A percentile compares a stretch with the other conserved stretches of the same genome.
Conservation (phyloP, 2,113 vertebrate genomes). For the Nycticebus coucang region DNA sequence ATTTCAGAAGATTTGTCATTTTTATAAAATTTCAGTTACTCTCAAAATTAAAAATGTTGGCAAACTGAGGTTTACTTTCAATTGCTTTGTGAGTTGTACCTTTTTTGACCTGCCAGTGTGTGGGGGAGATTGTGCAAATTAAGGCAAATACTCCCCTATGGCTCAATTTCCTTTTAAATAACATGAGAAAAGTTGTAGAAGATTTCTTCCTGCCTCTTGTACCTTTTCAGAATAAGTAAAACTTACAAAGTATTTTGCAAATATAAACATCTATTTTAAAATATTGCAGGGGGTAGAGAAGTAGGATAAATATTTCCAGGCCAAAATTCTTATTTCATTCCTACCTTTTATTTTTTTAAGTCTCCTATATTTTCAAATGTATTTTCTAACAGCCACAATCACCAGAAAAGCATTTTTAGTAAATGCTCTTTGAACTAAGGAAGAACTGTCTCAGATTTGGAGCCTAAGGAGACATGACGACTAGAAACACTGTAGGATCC, state of each 20-base stretch:
- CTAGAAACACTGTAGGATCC: slow-evolving; percentile 53
- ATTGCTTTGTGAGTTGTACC: slow-evolving; percentile 4
- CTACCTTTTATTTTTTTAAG: not conserved
- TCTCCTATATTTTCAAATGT: slow-evolving; percentile 31
- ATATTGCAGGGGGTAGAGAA: not conserved
- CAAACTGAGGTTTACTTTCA: slow-evolving; percentile 42
- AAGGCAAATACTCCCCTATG: slow-evolving; percentile 40
- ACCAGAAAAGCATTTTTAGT: slow-evolving; percentile 45
- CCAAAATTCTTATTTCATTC: slow-evolving; percentile 20
- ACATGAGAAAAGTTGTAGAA: slow-evolving; percentile 55
- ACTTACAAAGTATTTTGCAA: slow-evolving; percentile 54
- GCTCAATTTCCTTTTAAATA: slow-evolving; percentile 56
- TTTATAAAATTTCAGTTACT: slow-evolving; percentile 34
- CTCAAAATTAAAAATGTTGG: slow-evolving; percentile 43
- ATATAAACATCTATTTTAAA: slow-evolving; percentile 32
- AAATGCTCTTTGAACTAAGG: slow-evolving; percentile 42
- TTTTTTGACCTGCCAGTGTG: not conserved
- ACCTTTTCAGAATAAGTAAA: slow-evolving; percentile 60
- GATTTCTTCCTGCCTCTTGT: not conserved
- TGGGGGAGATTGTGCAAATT: not conserved
- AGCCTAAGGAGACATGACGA: slow-evolving; percentile 34
- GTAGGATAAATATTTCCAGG: slow-evolving; percentile 39
- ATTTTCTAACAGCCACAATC: slow-evolving; percentile 9
- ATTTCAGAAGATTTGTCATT: slow-evolving; percentile 17
- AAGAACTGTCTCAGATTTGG: slow-evolving; percentile 45